Percentiles rank a stretch among this genome's conserved stretches.
Conservation (phyloP, 2,113 vertebrate genomes). For the Nyctereutes procyonoides region DNA sequence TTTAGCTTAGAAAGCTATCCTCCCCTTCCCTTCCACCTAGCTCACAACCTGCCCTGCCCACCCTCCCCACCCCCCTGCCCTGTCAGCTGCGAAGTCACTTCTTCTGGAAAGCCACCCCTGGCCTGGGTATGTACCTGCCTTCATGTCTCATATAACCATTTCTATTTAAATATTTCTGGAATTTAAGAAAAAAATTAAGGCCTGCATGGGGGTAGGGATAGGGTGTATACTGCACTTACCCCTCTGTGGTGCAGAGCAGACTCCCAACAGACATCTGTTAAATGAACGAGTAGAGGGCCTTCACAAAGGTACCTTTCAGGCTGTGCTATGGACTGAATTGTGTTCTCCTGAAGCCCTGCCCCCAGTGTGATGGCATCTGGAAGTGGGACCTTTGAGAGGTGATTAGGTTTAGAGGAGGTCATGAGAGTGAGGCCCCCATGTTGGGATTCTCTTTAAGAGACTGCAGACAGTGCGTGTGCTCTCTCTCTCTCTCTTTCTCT, state of each 20-base stretch:
- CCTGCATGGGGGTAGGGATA: neutral
- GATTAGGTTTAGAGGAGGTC: neutral
- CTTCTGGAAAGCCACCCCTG: neutral
- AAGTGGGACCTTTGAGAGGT: neutral
- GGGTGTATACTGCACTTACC: neutral
- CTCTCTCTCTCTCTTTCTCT: neutral
- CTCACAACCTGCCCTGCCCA: neutral
- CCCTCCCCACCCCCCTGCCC: neutral
- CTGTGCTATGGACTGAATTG: neutral
- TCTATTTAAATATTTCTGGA: slow-evolving; percentile 21
- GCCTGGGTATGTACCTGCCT: neutral
- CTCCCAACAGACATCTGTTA: neutral
- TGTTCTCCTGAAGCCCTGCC: neutral
- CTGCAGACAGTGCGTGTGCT: neutral
- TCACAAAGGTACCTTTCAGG: neutral
- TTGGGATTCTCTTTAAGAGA: neutral
- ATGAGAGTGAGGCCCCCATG: neutral
- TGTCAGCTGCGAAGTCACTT: neutral
- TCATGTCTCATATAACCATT: neutral
- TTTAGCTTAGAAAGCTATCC: neutral
- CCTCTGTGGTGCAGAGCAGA: neutral
- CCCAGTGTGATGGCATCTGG: neutral
- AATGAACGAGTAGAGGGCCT: neutral
- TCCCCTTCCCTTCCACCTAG: neutral
- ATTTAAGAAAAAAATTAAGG: neutral